Evolutionary conservation across 2,113 vertebrate species (phyloP), one percentile per base, ranked within the genome.

Genomic region (Leuciscus idus): DNA sequence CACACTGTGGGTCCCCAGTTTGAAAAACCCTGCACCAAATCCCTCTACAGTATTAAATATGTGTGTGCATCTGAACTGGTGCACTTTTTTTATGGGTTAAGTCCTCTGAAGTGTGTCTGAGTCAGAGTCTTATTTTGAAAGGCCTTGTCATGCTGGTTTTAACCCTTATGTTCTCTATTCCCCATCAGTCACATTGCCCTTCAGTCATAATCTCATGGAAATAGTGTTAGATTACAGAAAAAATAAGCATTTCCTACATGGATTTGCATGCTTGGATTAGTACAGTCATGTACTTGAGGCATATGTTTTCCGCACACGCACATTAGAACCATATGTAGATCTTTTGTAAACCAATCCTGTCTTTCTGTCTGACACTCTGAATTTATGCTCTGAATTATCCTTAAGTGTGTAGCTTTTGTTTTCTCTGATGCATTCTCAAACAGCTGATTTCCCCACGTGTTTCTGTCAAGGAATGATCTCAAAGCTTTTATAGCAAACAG

Each of bases 241-340:
- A 94, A 94, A 93, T 91, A 91, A 87, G 70, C 84, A 90, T 93
- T 94, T 94, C 90, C 91, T 92, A 91, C 91, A 91, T 89, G 92
- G 93, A 93, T 94, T 94, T 94, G 90, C 92, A 93, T 92, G 92
- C 88, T 89, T 92, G 92, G 92, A 94, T 95, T 94, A 94, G 91
- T 83, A 90, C 89, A 87, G 89, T 92, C 91, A 90, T 93, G 92
- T 94, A 94, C 94, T 93, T 90, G 93, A 94, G 91, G 92, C 89
- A 85, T 33, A 85, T 80, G 87, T 88, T 88, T 89, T 87, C 88
- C 83, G 30, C 88, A 84, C 89, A 85, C 86, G 90, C 90, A 85
- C 86, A 91, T 92, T 89, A 87, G 91, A 91, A 91, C n/a, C 82
- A 93, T 76, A 43, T 77, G 28, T 15, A 39, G 64, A 70, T 88